These are phyloP conservation scores for Drosophila prosaltans DNA, from an alignment of 1,140 invertebrate genomes.

Conservation along the genomic window DNA sequence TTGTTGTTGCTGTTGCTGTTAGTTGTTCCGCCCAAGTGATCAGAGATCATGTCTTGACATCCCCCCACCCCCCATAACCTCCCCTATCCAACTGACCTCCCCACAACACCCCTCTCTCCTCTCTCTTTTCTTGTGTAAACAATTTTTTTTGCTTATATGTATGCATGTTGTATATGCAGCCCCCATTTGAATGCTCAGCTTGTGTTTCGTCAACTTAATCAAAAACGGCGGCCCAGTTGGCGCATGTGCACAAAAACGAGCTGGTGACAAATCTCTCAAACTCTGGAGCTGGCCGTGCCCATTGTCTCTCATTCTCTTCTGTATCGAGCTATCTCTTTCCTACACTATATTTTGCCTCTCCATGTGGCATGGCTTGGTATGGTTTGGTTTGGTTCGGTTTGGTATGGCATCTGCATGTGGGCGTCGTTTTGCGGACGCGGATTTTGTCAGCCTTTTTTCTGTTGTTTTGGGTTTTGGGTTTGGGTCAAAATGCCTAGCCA, in stretches of 20 bases:
- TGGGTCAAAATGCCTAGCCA: slow-evolving; percentile 76
- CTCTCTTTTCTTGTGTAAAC: neutral
- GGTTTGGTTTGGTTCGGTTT: neutral
- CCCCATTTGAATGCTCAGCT: slow-evolving; percentile 43
- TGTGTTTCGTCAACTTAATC: slow-evolving; percentile 74
- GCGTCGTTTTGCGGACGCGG: slow-evolving; percentile 63
- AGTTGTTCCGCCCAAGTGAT: slow-evolving; percentile 25
- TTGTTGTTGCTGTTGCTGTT: neutral
- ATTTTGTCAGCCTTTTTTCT: slow-evolving; percentile 42
- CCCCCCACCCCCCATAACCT: neutral
- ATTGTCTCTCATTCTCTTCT: slow-evolving; percentile 39
- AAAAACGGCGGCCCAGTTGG: slow-evolving; percentile 68
- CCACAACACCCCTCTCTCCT: too few relatives aligned
- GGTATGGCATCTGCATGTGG: slow-evolving; percentile 74
- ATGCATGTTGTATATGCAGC: neutral
- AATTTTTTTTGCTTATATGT: neutral
- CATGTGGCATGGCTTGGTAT: neutral
- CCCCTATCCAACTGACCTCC: neutral
- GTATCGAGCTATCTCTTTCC: neutral
- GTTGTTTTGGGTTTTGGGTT: slow-evolving; percentile 26
- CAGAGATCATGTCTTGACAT: slow-evolving; percentile 37
- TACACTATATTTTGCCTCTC: neutral
- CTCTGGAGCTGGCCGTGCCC: slow-evolving; percentile 46
- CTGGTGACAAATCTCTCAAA: slow-evolving; percentile 74
- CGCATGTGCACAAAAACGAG: slow-evolving; percentile 65